A percentile compares a stretch with the other conserved stretches of the same genome.
Evolutionary conservation across 1,140 invertebrate genomes (phyloP).

Genomic region (Apis dorsata): DNA sequence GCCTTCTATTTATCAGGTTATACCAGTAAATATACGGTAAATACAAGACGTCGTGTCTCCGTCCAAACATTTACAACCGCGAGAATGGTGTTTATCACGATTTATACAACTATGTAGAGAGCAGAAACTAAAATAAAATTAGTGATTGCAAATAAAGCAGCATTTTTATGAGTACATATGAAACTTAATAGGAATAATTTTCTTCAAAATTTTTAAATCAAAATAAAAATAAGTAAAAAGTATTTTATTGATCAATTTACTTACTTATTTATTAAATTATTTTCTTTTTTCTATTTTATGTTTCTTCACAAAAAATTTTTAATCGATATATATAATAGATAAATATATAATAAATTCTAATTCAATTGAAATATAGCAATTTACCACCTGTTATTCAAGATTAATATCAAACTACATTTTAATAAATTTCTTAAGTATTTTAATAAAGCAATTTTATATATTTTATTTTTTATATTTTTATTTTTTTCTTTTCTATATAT

Average conservation of each 20-base stretch:
- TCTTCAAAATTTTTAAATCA: background rate
- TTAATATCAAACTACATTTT: background rate
- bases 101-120: background rate
- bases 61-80: slow-evolving; percentile 22
- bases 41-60: background rate
- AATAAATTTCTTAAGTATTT: no score
- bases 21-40: background rate
- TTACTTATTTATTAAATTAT: no score
- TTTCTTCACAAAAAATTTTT: background rate
- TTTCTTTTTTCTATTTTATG: background rate
- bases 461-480: background rate
- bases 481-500: background rate
- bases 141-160: background rate
- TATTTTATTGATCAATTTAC: background rate
- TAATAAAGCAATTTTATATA: background rate
- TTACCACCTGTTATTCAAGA: slow-evolving; percentile 1
- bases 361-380: background rate
- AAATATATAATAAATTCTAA: background rate
- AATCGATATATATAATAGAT: background rate
- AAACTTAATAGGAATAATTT: background rate
- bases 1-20: slow-evolving; percentile 26
- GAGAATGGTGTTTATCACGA: slow-evolving; percentile 19
- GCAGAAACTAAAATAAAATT: background rate
- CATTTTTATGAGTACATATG: background rate
- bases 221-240: background rate